Base-by-base conservation (phyloP, 2,888 invertebrate genomes). In the Helleia helle region DNA sequence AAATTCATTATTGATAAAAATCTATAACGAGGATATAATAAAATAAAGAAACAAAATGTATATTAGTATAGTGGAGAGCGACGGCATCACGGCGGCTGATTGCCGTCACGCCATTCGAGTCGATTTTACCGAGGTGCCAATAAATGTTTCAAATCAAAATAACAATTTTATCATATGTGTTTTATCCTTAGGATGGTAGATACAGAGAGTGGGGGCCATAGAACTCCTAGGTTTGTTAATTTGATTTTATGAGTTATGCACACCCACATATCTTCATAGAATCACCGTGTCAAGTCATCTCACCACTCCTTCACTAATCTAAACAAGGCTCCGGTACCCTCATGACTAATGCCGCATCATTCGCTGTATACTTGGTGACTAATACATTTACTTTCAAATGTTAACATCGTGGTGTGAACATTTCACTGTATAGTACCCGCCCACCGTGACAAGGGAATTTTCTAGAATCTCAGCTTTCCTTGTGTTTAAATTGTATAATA, bases 151-250 rank as follows among this genome's bases (percentile, higher is more conserved):
- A n/a, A n/a, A n/a, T n/a, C n/a, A n/a, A n/a, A n/a, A n/a, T n/a
- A n/a, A n/a, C n/a, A 13, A 18, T 40, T 42, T 22, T 27, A 18
- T 45, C 36, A 11, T 31, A 42, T 45, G 40, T 72, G 72, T 73
- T 75, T 76, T 71, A 75, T 83, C 71, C 84, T 70, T 85, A 89
- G 88, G 88, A 86, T 87, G 81, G 86, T 86, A 87, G 88, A 88
- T 79, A 85, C 88, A 87, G 89, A 89, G 81, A 87, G 87, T 86
- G 87, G 87, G 80, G 86, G 88, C 80, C 87, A 88, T 88, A 88
- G 87, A 80, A 85, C 88, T 69, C 88, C 89, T 88, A 89, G 89
- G 89, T 89, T 89, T 88, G 88, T 88, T 76, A 68, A 54, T 76
- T 80, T 76, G 58, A 65, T 79, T 51, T 53, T 79, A 74, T 80